Base-by-base conservation (phyloP, 2,797 vertebrate genomes). In the Tokudaia tokunoshimensis region DNA sequence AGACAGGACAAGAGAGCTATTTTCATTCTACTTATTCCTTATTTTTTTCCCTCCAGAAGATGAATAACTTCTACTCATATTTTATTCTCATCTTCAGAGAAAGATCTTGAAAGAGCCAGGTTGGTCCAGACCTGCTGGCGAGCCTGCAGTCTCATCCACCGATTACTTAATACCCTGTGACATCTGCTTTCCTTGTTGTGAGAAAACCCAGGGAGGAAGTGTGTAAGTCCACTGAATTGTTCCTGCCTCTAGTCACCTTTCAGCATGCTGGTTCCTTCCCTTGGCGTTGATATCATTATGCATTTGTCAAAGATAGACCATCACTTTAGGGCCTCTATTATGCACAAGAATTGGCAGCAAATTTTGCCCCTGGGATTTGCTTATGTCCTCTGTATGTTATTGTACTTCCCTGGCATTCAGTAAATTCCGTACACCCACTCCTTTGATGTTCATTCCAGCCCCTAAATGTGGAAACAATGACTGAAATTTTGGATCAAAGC, bases 381-480 rank as follows among this genome's bases (percentile, higher is more conserved):
- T 98, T 98, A 98, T 99, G 99, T 99, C 99, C 99, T 99, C 98
- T 98, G 98, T 98, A 97, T 98, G 98, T 98, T 99, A 98, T 99
- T 99, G 98, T 98, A 98, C 98, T 98, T 98, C 97, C 98, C 95
- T 98, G 98, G 99, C 98, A 99, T 99, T 98, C 98, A 98, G 98
- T 98, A 98, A 98, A 98, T 98, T 98, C 98, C 97, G n/a, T 97
- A 98, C 98, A 97, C 97, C 96, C 98, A 97, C 97, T 98, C 98
- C 98, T 99, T 99, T 99, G 98, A 99, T 99, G 98, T 98, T 97
- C 97, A 97, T 99, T 98, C 98, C 98, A 99, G 98, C 85, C 97
- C 96, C 97, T 98, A 98, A 98, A 99, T 99, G 98, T 99, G 98
- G 98, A 99, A 99, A 99, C 99, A 99, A 99, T 99, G 98, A 98